A percentile compares a stretch with the other conserved stretches of the same genome.
Evolutionary conservation across 2,113 vertebrate species (phyloP).

Genomic region (Rhinoderma darwinii): DNA sequence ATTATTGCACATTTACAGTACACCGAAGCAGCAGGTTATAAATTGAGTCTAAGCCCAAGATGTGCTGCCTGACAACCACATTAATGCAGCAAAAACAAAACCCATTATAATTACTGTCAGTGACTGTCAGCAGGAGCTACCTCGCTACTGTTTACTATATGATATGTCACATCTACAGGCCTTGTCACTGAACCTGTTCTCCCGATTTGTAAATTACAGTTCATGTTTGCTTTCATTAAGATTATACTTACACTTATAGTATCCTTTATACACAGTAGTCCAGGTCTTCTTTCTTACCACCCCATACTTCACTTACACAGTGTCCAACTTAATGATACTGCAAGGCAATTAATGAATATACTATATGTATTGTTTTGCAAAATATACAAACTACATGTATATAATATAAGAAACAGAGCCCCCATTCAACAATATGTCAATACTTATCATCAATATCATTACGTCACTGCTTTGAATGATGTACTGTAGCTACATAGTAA

Average conservation of each 20-base stretch:
- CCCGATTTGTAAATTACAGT: neutral
- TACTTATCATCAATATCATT: neutral
- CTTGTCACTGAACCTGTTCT: neutral
- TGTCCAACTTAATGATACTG: neutral
- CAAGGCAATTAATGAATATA: neutral
- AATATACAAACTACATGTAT: neutral
- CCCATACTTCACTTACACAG: neutral
- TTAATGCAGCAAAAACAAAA: constrained; percentile 22
- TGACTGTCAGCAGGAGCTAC: constrained; percentile 29
- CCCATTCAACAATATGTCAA: neutral
- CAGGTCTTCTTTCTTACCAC: neutral
- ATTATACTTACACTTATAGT: constrained; percentile 3
- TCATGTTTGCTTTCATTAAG: constrained; percentile 2
- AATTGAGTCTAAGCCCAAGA: constrained; percentile 44
- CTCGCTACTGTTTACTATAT: constrained; percentile 15
- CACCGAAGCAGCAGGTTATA: constrained; percentile 42
- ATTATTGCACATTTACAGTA: constrained; percentile 48
- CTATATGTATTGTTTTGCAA: neutral
- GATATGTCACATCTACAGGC: constrained; percentile 9
- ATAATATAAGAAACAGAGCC: neutral
- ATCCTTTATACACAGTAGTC: neutral
- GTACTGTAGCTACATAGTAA: neutral
- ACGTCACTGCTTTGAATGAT: neutral
- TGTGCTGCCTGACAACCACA: constrained; percentile 13
- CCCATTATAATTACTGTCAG: constrained; percentile 41